phyloP scores from a whole-genome alignment of 2,888 invertebrate species.

The Apotomis turbidana region DNA sequence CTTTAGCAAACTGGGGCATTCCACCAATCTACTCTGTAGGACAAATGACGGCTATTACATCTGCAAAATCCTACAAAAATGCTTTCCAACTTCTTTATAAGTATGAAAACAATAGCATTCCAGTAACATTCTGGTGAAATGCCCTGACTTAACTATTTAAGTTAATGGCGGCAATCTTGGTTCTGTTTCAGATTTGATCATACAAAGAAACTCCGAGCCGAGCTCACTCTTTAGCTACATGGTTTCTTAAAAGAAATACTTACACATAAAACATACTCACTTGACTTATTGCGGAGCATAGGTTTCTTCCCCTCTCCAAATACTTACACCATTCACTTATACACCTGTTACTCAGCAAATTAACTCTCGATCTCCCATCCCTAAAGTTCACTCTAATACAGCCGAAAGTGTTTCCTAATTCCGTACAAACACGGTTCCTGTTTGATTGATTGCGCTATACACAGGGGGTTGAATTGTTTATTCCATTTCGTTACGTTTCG shows the following conservation, averaged over 20 bases:
- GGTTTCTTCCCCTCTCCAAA: neutral
- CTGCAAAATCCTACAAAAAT: no score
- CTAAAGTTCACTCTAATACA: slow-evolving; percentile 60
- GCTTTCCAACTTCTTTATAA: no score
- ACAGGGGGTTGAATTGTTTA: slow-evolving; percentile 46
- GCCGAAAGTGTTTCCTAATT: slow-evolving; percentile 63
- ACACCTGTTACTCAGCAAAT: slow-evolving; percentile 21
- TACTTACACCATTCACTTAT: slow-evolving; percentile 26
- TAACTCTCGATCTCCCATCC: slow-evolving; percentile 20
- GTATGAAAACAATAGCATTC: no score
- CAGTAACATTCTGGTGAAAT: no score
- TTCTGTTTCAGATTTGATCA: no score
- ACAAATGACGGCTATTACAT: no score
- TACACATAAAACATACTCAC: neutral
- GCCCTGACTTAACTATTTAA: no score
- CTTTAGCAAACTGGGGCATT: no score
- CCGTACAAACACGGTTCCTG: slow-evolving; percentile 48
- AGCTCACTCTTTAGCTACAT: no score
- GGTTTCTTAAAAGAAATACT: neutral
- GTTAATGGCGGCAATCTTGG: no score
- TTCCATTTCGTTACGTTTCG: slow-evolving; percentile 41
- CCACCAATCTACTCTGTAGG: no score
- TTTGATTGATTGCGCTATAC: slow-evolving; percentile 57
- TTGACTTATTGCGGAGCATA: neutral
- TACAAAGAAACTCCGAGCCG: no score